Conservation (phyloP, 1,140 invertebrate species). For the Triops longicaudatus region DNA sequence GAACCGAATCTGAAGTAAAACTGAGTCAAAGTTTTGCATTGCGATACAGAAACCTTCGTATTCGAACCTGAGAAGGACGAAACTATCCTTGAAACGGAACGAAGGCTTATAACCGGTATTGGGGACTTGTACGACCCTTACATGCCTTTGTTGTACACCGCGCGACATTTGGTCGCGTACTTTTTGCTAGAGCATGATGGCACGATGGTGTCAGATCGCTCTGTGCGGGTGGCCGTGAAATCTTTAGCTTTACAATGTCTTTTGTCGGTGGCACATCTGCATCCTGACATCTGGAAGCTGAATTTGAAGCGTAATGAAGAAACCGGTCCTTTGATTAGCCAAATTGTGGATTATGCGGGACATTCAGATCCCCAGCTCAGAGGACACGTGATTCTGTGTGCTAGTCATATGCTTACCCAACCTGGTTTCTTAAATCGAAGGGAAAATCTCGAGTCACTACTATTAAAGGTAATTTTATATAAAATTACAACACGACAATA, state of each 20-base stretch:
- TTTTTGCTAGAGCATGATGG: slow-evolving; percentile 55
- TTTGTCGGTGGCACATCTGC: slow-evolving; percentile 54
- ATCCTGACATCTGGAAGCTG: slow-evolving; percentile 57
- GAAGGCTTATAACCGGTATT: slow-evolving; percentile 42
- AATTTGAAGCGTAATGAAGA: slow-evolving; percentile 40
- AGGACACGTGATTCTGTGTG: slow-evolving; percentile 40
- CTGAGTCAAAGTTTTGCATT: background rate
- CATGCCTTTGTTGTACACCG: slow-evolving; percentile 61
- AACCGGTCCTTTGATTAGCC: slow-evolving; percentile 43
- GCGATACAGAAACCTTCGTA: background rate
- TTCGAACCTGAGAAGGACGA: slow-evolving; percentile 8
- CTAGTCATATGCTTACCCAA: slow-evolving; percentile 19
- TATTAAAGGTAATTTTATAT: background rate
- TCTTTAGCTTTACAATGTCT: slow-evolving; percentile 67
- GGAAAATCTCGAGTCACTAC: background rate
- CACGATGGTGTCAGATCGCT: slow-evolving; percentile 51
- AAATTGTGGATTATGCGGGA: slow-evolving; percentile 57
- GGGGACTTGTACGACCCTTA: slow-evolving; percentile 56
- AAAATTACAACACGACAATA: background rate
- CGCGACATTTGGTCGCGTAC: slow-evolving; percentile 59
- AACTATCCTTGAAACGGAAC: background rate
- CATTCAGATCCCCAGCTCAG: slow-evolving; percentile 75
- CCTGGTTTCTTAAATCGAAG: background rate
- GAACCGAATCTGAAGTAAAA: background rate
- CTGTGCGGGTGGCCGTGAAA: slow-evolving; percentile 73